Evolutionary conservation across 2,888 invertebrate species (phyloP).

Genomic region (Amblyjoppa fuscipennis): DNA sequence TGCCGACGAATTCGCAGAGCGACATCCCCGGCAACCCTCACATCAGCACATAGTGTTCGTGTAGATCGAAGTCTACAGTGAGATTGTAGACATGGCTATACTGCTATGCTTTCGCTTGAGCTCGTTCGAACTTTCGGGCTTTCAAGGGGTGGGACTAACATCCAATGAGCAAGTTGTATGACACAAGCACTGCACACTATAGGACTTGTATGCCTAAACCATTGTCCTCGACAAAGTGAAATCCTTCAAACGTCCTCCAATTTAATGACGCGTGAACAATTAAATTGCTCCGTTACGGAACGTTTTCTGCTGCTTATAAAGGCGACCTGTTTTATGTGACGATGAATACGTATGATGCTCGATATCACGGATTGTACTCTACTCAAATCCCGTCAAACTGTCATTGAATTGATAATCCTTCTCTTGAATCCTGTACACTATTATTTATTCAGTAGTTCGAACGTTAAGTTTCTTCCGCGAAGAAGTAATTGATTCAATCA

Average conservation of each 20-base stretch:
- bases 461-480: neutral
- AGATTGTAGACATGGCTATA: neutral
- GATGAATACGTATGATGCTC: neutral
- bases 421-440: neutral
- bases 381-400: neutral
- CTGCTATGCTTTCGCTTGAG: constrained; percentile 5
- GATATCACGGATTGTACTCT: neutral
- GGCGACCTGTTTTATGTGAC: neutral
- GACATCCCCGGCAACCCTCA: constrained; percentile 3
- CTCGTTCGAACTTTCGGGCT: constrained; percentile 21
- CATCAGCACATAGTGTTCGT: constrained; percentile 21
- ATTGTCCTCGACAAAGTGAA: neutral
- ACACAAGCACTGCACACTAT: neutral
- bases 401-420: neutral
- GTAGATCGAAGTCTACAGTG: neutral
- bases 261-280: neutral
- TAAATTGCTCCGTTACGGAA: neutral
- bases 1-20: constrained; percentile 27
- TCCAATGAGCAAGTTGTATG: neutral
- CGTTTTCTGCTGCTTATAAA: neutral
- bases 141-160: neutral
- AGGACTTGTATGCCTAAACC: neutral
- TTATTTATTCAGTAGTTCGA: neutral
- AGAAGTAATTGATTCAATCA: neutral
- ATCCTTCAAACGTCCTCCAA: neutral